Base-by-base conservation (phyloP, 2,797 vertebrate genomes). In the Taeniopygia guttata region DNA sequence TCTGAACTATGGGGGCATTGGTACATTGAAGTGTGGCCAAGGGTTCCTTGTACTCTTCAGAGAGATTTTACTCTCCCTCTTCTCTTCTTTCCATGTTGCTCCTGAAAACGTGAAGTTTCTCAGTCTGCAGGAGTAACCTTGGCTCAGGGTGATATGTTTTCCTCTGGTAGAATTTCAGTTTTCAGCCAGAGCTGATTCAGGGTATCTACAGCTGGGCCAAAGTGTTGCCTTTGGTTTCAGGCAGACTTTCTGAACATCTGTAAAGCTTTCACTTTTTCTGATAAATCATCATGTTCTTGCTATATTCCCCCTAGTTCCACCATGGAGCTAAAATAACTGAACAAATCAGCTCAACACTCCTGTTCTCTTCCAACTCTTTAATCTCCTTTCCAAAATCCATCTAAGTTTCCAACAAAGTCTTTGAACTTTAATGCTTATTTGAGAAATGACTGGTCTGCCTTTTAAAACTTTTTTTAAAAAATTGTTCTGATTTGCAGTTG, bases 371-470 rank as follows among this genome's bases (percentile, higher is more conserved):
- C 85, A 95, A 16, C 10, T 59, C 56, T 83, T 87, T 45, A 80
- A 94, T 26, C 1, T 16, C 5, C 52, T 86, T 74, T 93, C 72
- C 60, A 87, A 85, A 85, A 40, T 21, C 12, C 36, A 25, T 92
- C 17, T 27, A 83, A 85, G 43, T 63, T 78, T 95, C 67, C 42
- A 59, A 23, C 21, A 49, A 79, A 79, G 48, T 59, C 79, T 93
- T 91, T 83, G 90, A 91, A 87, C 32, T 73, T 70, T 70, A 87
- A 36, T 63, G 72, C 49, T 87, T 85, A 26, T 77, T 94, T 92
- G 43, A 91, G 78, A 92, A 87, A 82, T 79, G n/a, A 48, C 40
- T 92, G 30, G 25, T 22, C 14, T 15, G 19, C 5, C 19, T 86
- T 75, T 75, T 48, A 54, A 72, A 73, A 17, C 2, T 25, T 46